These are phyloP conservation scores for Neelides folsomi DNA, from an alignment of 2,888 invertebrate genomes.

Conservation along the genomic window DNA sequence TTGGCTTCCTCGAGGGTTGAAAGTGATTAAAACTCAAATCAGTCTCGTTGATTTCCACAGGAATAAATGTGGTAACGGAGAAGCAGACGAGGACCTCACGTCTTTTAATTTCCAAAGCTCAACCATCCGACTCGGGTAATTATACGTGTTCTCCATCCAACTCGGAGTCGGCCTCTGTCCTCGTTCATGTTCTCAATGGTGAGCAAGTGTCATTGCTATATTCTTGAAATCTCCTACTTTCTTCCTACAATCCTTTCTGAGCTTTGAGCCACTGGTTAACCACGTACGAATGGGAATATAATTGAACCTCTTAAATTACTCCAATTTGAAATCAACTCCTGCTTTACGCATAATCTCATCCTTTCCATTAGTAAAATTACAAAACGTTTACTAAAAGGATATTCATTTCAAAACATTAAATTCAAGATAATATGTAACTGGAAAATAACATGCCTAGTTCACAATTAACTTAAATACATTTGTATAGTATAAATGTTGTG, in stretches of 20 bases:
- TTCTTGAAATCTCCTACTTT: background rate
- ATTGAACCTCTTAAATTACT: background rate
- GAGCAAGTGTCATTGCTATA: conserved; percentile 20
- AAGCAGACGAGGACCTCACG: conserved; percentile 69
- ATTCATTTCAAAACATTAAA: no score
- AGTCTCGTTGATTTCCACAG: conserved; percentile 26
- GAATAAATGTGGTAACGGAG: conserved; percentile 72
- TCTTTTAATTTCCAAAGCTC: conserved; percentile 70
- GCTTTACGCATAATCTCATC: background rate
- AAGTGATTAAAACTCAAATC: no score
- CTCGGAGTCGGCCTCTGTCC: conserved; percentile 64
- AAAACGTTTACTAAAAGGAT: no score
- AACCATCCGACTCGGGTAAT: conserved; percentile 66
- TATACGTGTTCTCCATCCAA: conserved; percentile 57
- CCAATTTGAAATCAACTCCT: background rate
- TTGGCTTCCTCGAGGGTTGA: no score
- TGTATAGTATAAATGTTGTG: no score
- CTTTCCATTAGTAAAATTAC: background rate
- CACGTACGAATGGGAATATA: background rate
- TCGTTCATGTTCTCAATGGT: conserved; percentile 70
- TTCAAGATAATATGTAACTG: no score
- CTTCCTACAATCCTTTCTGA: background rate
- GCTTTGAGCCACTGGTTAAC: background rate
- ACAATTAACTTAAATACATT: no score
- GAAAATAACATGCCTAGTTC: no score